Base-by-base conservation (phyloP, 2,797 vertebrate species). In the Chanos chanos region DNA sequence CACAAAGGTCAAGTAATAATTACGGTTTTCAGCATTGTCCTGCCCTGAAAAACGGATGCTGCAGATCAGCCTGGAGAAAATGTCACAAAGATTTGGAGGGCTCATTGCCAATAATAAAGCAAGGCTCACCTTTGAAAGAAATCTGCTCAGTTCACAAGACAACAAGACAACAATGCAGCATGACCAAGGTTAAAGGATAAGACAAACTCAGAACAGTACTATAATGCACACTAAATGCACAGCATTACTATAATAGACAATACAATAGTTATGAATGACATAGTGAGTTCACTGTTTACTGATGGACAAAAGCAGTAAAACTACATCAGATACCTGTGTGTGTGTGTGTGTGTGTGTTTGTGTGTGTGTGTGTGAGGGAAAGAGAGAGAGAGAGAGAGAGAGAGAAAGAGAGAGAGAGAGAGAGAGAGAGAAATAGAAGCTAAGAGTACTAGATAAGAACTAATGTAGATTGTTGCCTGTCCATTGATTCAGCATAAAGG, bases 1-100 rank as follows among this genome's bases (percentile, higher is more conserved):
- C 57, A 85, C 57, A 85, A 88, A 89, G 85, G 86, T 86, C 84
- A 83, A 48, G 54, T 58, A 40, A 30, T 82, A 86, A 86, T 87
- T 82, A 84, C 41, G 72, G 74, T 77, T 74, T 73, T 69, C 72
- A 79, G 79, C 80, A 84, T 83, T 77, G 73, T 66, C 81, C 61
- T 70, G 30, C 64, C 73, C 65, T 69, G 63, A 47, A 24, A 73
- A 75, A 81, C 68, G 80, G 79, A 83, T 80, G 71, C 69, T 72
- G 73, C 76, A 44, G 81, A 83, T 85, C 77, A 83, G 78, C 75
- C 15, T 3, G 39, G 43, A 72, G 78, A 78, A 86, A 89, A 89
- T 87, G 85, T 87, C 86, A 87, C 68, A 73, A 72, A 80, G 72
- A 85, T 86, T 81, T 75, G 78, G 66, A 78, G 77, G 51, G 44